A percentile compares a stretch with the other conserved stretches of the same genome.
Conservation (phyloP, 2,113 vertebrate genomes). For the Laticauda colubrina region DNA sequence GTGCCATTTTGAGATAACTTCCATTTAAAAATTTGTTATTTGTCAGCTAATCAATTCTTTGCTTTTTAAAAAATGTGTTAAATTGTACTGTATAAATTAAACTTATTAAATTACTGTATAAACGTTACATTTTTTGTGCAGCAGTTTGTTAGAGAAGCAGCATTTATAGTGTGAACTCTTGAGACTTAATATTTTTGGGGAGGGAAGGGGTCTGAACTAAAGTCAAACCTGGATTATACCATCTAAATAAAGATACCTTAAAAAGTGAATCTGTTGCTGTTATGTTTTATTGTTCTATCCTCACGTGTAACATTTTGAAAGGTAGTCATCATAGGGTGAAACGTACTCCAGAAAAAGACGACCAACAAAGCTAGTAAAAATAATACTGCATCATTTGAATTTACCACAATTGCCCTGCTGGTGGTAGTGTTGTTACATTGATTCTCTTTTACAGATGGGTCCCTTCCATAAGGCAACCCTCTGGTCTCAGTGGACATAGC, state of each 20-base stretch:
- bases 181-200: constrained; percentile 44
- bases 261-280: constrained; percentile 23
- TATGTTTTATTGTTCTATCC: neutral
- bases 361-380: neutral
- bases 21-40: constrained; percentile 37
- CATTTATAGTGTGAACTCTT: constrained; percentile 55
- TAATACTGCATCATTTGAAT: neutral
- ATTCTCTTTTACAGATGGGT: neutral
- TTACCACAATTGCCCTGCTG: neutral
- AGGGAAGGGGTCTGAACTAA: constrained; percentile 52
- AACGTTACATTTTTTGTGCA: constrained; percentile 57
- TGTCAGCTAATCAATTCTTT: constrained; percentile 57
- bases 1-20: constrained; percentile 56
- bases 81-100: constrained; percentile 55
- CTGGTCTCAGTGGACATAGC: neutral
- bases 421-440: neutral
- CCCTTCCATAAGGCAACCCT: neutral
- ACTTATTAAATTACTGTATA: constrained; percentile 63
- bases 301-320: neutral
- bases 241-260: constrained; percentile 71
- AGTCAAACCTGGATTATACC: constrained; percentile 51
- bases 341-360: neutral
- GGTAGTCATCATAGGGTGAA: neutral
- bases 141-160: constrained; percentile 50
- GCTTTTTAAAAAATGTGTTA: constrained; percentile 63